Percentiles rank a stretch among this genome's conserved stretches.
Conservation (phyloP, 2,888 invertebrate genomes). For the Hypolimnas misippus region DNA sequence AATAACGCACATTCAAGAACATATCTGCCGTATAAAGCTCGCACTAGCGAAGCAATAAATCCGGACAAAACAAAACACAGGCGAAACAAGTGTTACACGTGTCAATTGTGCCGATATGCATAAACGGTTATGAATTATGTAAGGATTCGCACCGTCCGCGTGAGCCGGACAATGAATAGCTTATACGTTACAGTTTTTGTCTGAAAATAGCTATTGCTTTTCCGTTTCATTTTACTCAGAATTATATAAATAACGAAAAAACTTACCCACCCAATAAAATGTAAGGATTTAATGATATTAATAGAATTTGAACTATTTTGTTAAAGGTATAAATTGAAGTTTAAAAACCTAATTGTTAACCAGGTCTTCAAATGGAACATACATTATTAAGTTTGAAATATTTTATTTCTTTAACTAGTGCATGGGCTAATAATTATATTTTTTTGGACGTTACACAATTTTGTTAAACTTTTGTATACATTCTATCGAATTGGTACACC, state of each 20-base stretch:
- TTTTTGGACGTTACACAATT: not conserved
- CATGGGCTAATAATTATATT: too few species aligned
- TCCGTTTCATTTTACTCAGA: too few species aligned
- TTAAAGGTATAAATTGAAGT: too few species aligned
- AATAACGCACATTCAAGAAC: too few species aligned
- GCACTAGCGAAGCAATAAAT: constrained; percentile 39
- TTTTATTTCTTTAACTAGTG: too few species aligned
- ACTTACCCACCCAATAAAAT: not conserved
- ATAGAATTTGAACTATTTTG: too few species aligned
- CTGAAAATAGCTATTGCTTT: constrained; percentile 6
- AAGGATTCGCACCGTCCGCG: constrained; percentile 56
- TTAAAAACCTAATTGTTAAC: too few species aligned
- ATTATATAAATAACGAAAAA: not conserved
- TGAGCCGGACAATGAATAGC: constrained; percentile 49
- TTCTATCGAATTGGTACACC: not conserved
- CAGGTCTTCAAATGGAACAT: too few species aligned
- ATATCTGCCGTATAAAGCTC: constrained; percentile 20
- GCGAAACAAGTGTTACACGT: constrained; percentile 64
- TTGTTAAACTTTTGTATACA: not conserved
- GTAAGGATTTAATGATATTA: not conserved
- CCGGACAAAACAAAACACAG: constrained; percentile 43
- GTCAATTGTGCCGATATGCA: constrained; percentile 77
- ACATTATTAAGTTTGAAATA: too few species aligned
- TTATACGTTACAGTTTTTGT: constrained; percentile 10
- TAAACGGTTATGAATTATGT: constrained; percentile 80